Percentiles rank a stretch among this genome's conserved stretches.
Evolutionary conservation across 2,797 vertebrate species (phyloP).

Genomic region (Spinus olivaceus): DNA sequence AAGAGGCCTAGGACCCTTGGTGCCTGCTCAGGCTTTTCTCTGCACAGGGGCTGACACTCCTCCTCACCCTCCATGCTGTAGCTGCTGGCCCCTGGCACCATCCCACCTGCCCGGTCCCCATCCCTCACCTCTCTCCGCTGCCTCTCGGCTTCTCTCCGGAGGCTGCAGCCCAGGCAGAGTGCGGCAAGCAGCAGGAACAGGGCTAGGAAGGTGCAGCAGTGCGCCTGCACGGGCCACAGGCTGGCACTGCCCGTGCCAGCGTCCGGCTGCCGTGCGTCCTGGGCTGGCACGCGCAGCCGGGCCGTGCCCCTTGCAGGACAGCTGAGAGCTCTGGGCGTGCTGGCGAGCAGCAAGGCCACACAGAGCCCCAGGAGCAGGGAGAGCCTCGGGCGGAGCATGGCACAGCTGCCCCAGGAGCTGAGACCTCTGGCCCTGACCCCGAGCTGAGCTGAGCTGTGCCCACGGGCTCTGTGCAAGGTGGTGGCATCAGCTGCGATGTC

Average conservation of each 20-base stretch:
- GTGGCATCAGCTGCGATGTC: neutral
- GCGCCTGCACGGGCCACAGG: neutral
- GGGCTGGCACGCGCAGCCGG: neutral
- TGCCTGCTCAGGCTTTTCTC: neutral
- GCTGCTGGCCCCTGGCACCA: neutral
- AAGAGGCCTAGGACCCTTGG: neutral
- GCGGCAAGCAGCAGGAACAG: neutral
- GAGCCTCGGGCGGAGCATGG: neutral
- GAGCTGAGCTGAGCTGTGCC: neutral
- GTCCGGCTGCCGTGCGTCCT: accelerated
- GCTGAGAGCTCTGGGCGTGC: neutral
- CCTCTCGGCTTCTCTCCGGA: neutral
- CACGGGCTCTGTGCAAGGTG: neutral
- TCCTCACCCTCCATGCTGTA: accelerated
- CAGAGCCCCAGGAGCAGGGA: neutral
- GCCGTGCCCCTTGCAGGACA: accelerated
- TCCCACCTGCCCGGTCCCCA: accelerated
- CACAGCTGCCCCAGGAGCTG: neutral
- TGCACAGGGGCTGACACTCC: neutral
- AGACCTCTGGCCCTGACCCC: accelerated
- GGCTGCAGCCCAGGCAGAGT: neutral
- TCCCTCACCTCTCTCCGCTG: neutral
- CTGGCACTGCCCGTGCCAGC: accelerated
- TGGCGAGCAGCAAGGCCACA: neutral
- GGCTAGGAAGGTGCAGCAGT: neutral